phyloP scores from a whole-genome alignment of 2,888 invertebrate species.

The Caenorhabditis plicata region DNA sequence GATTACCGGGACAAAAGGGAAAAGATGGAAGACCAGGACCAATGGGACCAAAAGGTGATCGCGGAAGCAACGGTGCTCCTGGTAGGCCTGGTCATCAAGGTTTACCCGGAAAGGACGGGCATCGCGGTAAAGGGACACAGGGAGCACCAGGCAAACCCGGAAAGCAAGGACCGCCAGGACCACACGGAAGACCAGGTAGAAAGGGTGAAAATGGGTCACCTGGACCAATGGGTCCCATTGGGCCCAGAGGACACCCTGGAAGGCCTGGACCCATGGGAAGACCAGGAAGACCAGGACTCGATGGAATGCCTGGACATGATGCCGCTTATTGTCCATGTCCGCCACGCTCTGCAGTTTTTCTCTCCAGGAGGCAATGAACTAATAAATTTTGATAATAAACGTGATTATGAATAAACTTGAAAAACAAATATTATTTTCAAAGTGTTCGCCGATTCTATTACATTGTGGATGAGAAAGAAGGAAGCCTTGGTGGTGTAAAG shows the following conservation, averaged over 20 bases:
- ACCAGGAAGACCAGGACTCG: constrained; percentile 42
- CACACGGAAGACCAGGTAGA: constrained; percentile 35
- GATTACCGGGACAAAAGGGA: constrained; percentile 50
- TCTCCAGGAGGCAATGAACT: no score
- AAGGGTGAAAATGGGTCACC: constrained; percentile 33
- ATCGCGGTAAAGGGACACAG: constrained; percentile 34
- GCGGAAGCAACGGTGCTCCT: constrained; percentile 51
- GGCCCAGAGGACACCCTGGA: constrained; percentile 37
- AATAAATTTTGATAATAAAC: no score
- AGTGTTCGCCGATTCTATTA: no score
- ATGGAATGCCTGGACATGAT: constrained; percentile 47
- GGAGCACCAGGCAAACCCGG: constrained; percentile 49
- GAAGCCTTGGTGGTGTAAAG: no score
- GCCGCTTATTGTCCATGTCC: constrained; percentile 52
- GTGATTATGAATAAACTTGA: no score
- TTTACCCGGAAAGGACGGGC: constrained; percentile 50
- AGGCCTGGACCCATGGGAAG: constrained; percentile 39
- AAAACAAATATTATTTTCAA: no score
- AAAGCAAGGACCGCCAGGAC: constrained; percentile 45
- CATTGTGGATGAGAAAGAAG: no score
- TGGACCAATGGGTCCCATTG: constrained; percentile 47
- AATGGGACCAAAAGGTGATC: constrained; percentile 50
- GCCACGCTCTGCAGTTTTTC: constrained; percentile 41
- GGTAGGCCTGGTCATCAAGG: constrained; percentile 47
- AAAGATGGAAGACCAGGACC: constrained; percentile 45